Evolutionary conservation across 2,797 vertebrate genomes (phyloP).

Genomic region (Ciconia nigra): DNA sequence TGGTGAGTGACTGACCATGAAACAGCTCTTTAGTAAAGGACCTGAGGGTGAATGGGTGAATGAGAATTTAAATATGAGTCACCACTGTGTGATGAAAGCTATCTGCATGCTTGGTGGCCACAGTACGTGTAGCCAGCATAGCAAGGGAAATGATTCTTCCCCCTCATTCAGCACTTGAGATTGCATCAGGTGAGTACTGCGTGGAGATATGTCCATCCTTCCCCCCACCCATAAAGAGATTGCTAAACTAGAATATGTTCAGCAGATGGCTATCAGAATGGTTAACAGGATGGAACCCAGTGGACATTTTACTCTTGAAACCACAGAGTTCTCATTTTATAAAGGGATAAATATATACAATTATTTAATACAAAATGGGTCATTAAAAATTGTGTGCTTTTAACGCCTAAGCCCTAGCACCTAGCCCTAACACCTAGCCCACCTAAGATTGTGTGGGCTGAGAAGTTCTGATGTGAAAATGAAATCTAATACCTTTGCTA

Average conservation of each 20-base stretch:
- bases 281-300: background rate
- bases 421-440: no score
- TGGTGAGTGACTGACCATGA: background rate
- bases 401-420: background rate
- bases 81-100: background rate
- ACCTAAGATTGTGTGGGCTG: background rate
- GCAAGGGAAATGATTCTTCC: background rate
- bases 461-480: constrained; percentile 10
- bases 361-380: background rate
- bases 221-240: background rate
- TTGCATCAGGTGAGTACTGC: background rate
- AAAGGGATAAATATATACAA: background rate
- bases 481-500: background rate
- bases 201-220: background rate
- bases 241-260: background rate
- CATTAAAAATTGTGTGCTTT: background rate
- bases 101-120: background rate
- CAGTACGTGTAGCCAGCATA: background rate
- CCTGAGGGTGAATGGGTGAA: background rate
- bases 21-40: background rate
- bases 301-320: background rate
- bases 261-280: background rate
- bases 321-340: background rate
- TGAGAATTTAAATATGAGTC: background rate
- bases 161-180: background rate